Evolutionary conservation across 2,797 vertebrate genomes (phyloP).

Genomic region (Notamacropus eugenii): DNA sequence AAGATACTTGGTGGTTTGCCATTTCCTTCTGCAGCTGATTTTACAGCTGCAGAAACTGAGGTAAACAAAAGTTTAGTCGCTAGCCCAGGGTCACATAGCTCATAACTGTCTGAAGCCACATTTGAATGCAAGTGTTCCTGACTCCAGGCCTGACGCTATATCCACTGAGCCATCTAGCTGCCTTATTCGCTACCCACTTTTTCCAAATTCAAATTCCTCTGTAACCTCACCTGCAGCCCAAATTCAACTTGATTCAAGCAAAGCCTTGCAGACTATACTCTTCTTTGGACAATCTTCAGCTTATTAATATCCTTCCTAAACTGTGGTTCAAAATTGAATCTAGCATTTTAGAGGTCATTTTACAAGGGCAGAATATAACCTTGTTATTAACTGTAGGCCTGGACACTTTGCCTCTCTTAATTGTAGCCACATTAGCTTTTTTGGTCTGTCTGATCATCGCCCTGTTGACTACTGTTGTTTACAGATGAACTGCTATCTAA

Average conservation of each 20-base stretch:
- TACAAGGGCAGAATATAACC: too few species aligned
- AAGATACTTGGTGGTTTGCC: neutral
- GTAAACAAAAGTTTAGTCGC: neutral
- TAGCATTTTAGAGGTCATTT: neutral
- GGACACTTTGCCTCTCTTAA: neutral
- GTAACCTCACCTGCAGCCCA: neutral
- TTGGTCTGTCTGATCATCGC: neutral
- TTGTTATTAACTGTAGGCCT: neutral
- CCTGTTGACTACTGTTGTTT: too few species aligned
- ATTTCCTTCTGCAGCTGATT: neutral
- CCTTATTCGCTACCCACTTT: neutral
- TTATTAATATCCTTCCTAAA: neutral
- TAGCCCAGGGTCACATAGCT: neutral
- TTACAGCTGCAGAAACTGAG: neutral
- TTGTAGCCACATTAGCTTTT: neutral
- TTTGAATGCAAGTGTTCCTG: neutral
- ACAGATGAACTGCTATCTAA: too few species aligned
- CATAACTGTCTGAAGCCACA: neutral
- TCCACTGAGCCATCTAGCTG: neutral
- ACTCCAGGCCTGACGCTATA: neutral
- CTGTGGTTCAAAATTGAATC: neutral
- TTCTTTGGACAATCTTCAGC: neutral
- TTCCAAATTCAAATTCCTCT: neutral
- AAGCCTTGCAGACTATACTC: too few species aligned
- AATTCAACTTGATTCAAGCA: too few species aligned